Percentiles rank a stretch among this genome's conserved stretches.
Conservation (phyloP, 2,888 invertebrate species). For the Parascotia fuliginaria region DNA sequence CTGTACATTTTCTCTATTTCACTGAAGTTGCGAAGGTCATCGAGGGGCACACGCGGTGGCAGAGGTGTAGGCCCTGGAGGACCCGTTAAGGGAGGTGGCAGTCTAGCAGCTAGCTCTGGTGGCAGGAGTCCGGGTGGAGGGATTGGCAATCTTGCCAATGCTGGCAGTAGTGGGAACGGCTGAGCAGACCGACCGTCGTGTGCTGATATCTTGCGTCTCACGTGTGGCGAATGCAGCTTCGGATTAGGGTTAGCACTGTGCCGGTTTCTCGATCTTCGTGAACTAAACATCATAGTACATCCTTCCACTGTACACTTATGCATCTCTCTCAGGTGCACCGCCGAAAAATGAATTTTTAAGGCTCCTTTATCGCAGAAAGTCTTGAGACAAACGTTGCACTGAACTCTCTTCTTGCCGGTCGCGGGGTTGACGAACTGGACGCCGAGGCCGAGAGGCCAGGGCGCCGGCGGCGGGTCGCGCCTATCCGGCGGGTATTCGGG, state of each 20-base stretch:
- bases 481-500: constrained; percentile 73
- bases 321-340: constrained; percentile 99
- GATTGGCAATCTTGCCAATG: constrained; percentile 90
- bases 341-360: constrained; percentile 98
- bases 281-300: constrained; percentile 99
- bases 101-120: constrained; percentile 82
- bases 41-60: constrained; percentile 82
- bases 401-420: constrained; percentile 97
- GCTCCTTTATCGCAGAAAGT: constrained; percentile 99
- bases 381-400: constrained; percentile 98
- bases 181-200: constrained; percentile 96
- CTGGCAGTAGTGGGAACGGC: constrained; percentile 90
- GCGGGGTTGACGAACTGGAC: constrained; percentile 95
- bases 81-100: constrained; percentile 65
- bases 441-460: constrained; percentile 93
- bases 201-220: constrained; percentile 95
- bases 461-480: constrained; percentile 82
- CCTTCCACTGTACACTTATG: constrained; percentile 99
- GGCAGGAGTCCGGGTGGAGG: constrained; percentile 88
- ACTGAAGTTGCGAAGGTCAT: constrained; percentile 81
- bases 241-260: constrained; percentile 99
- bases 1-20: constrained; percentile 84
- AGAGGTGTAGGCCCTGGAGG: constrained; percentile 73
- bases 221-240: constrained; percentile 97
- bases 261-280: constrained; percentile 96